Evolutionary conservation across 2,888 invertebrate species (phyloP).

Genomic region (Drosophila flavopinicola): DNA sequence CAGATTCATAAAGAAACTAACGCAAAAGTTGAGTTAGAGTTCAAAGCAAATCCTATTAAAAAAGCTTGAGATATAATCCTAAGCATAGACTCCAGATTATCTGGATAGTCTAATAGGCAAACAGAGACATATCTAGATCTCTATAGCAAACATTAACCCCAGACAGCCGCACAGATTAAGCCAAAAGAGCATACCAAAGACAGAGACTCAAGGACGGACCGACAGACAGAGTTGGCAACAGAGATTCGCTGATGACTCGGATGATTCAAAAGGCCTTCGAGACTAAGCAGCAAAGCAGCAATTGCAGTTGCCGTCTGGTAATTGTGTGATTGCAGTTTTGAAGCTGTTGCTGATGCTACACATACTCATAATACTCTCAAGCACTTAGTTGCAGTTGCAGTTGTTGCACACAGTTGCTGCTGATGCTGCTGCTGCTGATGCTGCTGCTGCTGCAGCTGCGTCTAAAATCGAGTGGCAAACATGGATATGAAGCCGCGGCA

Average conservation of each 20-base stretch:
- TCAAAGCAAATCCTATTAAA: no score
- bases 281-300: constrained; percentile 3
- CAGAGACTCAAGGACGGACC: constrained; percentile 2
- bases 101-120: no score
- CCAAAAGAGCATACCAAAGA: neutral
- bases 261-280: constrained; percentile 8
- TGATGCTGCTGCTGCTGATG: constrained; percentile 58
- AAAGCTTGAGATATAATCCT: no score
- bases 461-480: constrained; percentile 51
- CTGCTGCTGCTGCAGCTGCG: constrained; percentile 62
- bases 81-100: no score
- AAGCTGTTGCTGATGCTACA: constrained; percentile 37
- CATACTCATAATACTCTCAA: constrained; percentile 28
- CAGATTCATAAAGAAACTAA: no score
- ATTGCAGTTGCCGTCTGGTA: constrained; percentile 13
- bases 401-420: constrained; percentile 24
- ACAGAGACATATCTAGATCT: neutral
- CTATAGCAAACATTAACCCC: constrained; percentile 7
- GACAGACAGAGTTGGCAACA: neutral
- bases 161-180: neutral
- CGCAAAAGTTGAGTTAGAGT: no score
- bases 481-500: constrained; percentile 56
- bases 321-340: constrained; percentile 18
- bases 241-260: neutral
- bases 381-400: constrained; percentile 13